Conservation (phyloP, 2,888 invertebrate species). For the Drosophila nigritarsus region DNA sequence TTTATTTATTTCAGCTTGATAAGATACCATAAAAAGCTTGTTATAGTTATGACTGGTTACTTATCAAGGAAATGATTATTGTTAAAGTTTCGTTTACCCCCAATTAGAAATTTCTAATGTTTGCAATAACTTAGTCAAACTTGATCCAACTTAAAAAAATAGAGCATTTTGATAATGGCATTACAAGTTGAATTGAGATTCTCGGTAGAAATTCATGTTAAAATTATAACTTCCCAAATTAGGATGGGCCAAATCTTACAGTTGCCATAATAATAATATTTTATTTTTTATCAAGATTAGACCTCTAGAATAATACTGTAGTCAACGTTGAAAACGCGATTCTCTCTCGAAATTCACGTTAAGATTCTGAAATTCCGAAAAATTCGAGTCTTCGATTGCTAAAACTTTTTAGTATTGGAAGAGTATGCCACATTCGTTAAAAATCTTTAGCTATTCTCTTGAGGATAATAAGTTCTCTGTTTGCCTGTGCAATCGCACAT, state of each 20-base stretch:
- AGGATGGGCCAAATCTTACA: neutral
- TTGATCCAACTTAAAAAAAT: neutral
- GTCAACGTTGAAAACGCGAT: neutral
- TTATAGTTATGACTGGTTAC: neutral
- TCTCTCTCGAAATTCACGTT: neutral
- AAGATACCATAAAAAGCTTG: neutral
- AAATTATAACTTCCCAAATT: neutral
- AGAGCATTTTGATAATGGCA: neutral
- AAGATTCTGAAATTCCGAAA: neutral
- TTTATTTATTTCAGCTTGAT: conserved; percentile 3
- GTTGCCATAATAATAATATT: neutral
- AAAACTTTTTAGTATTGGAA: neutral
- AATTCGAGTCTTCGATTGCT: neutral
- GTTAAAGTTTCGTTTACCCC: neutral
- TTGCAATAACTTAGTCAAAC: neutral
- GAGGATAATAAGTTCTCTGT: conserved; percentile 34
- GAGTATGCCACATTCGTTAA: neutral
- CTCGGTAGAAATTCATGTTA: neutral
- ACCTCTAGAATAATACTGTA: neutral
- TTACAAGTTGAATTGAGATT: neutral
- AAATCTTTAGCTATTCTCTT: neutral
- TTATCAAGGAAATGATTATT: neutral
- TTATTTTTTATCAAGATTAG: neutral
- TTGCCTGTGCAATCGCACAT: conserved; percentile 21
- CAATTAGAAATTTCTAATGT: neutral